phyloP scores from a whole-genome alignment of 35 echinoderm and acorn worm species.

The Ptychodera flava region DNA sequence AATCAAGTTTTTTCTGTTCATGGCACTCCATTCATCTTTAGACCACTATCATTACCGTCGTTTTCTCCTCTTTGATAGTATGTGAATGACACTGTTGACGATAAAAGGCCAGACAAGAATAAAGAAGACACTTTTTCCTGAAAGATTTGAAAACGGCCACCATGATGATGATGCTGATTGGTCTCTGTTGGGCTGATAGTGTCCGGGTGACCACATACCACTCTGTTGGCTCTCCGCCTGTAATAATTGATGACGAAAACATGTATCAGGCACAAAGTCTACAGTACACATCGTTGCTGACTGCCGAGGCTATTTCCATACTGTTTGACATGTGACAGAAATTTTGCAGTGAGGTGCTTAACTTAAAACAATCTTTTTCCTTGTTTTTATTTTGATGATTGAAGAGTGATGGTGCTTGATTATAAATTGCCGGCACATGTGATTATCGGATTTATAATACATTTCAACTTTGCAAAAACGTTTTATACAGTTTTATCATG shows the following conservation, averaged over 20 bases:
- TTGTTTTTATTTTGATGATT: neutral
- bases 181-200: neutral
- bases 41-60: neutral
- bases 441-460: too few relatives aligned
- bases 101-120: constrained; percentile 84
- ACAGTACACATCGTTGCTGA: neutral
- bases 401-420: too few relatives aligned
- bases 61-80: constrained; percentile 37
- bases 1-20: too few relatives aligned
- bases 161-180: constrained; percentile 18
- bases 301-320: neutral
- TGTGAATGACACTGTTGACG: constrained; percentile 48
- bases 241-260: constrained; percentile 7
- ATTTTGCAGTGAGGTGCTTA: neutral
- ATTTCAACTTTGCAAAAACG: too few relatives aligned
- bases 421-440: too few relatives aligned
- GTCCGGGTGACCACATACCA: neutral
- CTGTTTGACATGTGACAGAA: too few relatives aligned
- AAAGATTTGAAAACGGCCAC: constrained; percentile 49
- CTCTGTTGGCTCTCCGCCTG: constrained; percentile 20
- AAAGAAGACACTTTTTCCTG: constrained; percentile 46
- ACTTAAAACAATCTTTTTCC: neutral
- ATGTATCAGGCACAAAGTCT: neutral
- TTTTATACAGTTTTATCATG: too few relatives aligned
- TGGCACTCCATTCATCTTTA: too few relatives aligned